Evolutionary conservation across 2,113 vertebrate genomes (phyloP), one percentile per base, ranked within the genome.

Genomic region (Columba janthina): DNA sequence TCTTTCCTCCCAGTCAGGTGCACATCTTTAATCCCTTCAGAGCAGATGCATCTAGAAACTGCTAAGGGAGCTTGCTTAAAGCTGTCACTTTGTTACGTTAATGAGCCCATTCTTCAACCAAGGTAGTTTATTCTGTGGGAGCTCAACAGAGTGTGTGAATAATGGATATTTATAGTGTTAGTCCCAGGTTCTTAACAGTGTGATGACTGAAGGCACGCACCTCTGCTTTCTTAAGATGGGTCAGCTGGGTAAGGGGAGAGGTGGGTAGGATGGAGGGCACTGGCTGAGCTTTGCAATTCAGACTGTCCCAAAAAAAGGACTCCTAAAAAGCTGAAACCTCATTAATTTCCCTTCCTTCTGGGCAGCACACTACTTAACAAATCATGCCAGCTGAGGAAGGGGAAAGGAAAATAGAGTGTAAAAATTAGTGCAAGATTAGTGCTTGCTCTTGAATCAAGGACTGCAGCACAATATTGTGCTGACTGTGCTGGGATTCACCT

Each of bases 41-140:
- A 86, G 65, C 65, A 53, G 78, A 86, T 44, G 28, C 90, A 81
- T 90, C 93, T 67, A 86, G 88, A 86, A 94, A 93, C 57, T 79
- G 93, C 79, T 85, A 94, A 79, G 14, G 4, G 24, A 97, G 81
- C 71, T 83, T 79, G 75, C 82, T 83, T 85, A 77, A 19, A 92
- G 79, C 82, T 96, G 92, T 97, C 92, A 72, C 48, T 92, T 67
- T 31, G 1, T 84, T 96, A 69, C 60, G 56, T 72, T 95, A 92
- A 95, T 92, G 88, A 95, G 79, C 40, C 79, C 48, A 19, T 96
- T 96, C 90, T 92, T 96, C 93, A 93, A 22, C 88, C 93, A 94
- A 86, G 44, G 69, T 91, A 36, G 71, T 80, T 95, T 88, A 67
- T 94, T 85, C 75, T 95, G 85, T 40, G 51, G 34, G 60, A 93